These are phyloP conservation scores for Lagorchestes hirsutus DNA, from an alignment of 2,797 vertebrate species.

Conservation along the genomic window DNA sequence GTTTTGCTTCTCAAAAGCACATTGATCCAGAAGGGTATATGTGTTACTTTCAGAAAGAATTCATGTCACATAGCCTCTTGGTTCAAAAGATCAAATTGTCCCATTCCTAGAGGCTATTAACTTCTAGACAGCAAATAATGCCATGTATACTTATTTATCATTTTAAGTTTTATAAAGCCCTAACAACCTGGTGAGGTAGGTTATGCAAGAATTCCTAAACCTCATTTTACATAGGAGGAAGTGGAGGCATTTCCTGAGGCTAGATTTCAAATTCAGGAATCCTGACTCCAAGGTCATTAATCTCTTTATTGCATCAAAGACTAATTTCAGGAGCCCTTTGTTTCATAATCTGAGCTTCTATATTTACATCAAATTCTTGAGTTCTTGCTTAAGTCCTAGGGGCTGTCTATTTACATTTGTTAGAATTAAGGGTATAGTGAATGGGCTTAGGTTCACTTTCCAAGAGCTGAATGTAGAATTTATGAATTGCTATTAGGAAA, in stretches of 20 bases:
- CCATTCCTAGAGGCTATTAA: conserved; percentile 16
- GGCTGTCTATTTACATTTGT: neutral
- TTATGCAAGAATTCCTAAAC: neutral
- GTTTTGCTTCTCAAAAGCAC: conserved; percentile 91
- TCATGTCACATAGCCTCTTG: neutral
- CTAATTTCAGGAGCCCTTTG: neutral
- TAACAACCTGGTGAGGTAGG: neutral
- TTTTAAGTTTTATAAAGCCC: neutral
- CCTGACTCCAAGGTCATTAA: neutral
- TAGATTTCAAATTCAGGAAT: neutral
- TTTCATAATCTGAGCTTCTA: conserved; percentile 29
- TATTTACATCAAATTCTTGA: neutral
- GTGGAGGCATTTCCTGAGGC: neutral
- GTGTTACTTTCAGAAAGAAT: conserved; percentile 86
- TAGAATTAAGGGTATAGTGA: neutral
- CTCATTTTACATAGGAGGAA: neutral
- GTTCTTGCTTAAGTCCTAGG: neutral
- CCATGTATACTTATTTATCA: neutral
- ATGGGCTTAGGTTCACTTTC: conserved; percentile 1
- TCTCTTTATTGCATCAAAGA: neutral
- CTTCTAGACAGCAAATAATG: neutral
- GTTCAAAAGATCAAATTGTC: conserved; percentile 54
- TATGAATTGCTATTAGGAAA: conserved; percentile 12
- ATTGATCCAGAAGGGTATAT: conserved; percentile 93
- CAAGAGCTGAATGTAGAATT: neutral